Evolutionary conservation across 2,888 invertebrate genomes (phyloP).

Genomic region (Oscheius myriophilus): DNA sequence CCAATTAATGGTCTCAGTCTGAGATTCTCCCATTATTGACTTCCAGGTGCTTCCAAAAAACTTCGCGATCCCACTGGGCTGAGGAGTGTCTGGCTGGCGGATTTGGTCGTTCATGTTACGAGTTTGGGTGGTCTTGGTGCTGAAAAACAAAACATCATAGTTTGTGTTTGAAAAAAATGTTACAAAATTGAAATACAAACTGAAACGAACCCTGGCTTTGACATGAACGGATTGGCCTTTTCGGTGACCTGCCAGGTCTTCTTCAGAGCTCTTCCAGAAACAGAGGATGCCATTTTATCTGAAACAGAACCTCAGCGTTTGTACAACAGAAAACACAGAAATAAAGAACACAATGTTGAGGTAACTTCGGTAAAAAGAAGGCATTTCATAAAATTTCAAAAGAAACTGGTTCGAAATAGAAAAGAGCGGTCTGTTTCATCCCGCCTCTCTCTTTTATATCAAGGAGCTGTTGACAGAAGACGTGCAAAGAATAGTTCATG

Average conservation of each 20-base stretch:
- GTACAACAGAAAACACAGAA: too few species aligned
- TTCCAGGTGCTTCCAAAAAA: constrained; percentile 11
- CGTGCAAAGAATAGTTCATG: too few species aligned
- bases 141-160: neutral
- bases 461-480: too few species aligned
- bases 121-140: constrained; percentile 20
- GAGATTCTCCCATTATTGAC: constrained; percentile 6
- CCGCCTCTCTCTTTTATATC: too few species aligned
- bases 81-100: constrained; percentile 1
- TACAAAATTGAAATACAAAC: neutral
- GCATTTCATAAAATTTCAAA: too few species aligned
- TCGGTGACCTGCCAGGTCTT: constrained; percentile 23
- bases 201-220: constrained; percentile 15
- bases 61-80: constrained; percentile 5
- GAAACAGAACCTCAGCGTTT: too few species aligned
- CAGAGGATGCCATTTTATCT: constrained; percentile 16
- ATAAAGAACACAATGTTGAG: too few species aligned
- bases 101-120: constrained; percentile 21
- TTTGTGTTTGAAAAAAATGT: neutral
- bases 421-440: too few species aligned
- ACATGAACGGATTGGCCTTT: constrained; percentile 23
- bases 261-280: constrained; percentile 7
- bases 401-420: too few species aligned
- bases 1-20: constrained; percentile 15
- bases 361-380: too few species aligned